phyloP scores from a whole-genome alignment of 2,113 vertebrate species.

The Dendropsophus ebraccatus region DNA sequence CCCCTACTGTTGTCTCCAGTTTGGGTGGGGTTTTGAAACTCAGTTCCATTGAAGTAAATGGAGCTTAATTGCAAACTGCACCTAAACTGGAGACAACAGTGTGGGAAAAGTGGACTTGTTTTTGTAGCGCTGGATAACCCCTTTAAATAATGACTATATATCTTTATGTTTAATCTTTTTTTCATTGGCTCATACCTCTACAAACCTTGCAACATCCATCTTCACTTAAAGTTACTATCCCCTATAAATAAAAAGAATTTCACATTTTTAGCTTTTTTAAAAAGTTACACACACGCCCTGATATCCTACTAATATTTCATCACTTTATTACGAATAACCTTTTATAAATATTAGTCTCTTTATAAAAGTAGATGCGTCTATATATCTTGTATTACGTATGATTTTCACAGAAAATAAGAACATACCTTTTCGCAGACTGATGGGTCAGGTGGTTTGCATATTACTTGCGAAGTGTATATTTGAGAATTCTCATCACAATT shows the following conservation, averaged over 20 bases:
- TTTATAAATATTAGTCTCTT: neutral
- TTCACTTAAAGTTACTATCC: neutral
- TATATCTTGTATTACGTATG: neutral
- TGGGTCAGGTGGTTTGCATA: neutral
- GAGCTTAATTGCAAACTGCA: no score
- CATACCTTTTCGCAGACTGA: neutral
- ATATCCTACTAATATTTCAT: no score
- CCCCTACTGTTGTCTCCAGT: no score
- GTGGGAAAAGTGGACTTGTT: no score
- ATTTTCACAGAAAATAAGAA: neutral
- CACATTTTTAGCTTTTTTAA: neutral
- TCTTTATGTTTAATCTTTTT: no score
- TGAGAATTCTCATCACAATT: neutral
- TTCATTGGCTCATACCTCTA: neutral
- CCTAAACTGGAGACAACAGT: no score
- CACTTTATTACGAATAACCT: neutral
- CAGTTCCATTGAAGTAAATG: no score
- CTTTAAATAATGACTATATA: no score
- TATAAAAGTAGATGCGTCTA: neutral
- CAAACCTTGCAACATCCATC: neutral
- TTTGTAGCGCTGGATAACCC: no score
- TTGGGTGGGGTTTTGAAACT: no score
- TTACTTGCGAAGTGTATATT: no score
- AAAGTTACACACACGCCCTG: neutral
- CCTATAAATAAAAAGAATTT: neutral